A percentile compares a stretch with the other conserved stretches of the same genome.
Evolutionary conservation across 2,888 invertebrate species (phyloP).

Genomic region (Aporophyla nigra): DNA sequence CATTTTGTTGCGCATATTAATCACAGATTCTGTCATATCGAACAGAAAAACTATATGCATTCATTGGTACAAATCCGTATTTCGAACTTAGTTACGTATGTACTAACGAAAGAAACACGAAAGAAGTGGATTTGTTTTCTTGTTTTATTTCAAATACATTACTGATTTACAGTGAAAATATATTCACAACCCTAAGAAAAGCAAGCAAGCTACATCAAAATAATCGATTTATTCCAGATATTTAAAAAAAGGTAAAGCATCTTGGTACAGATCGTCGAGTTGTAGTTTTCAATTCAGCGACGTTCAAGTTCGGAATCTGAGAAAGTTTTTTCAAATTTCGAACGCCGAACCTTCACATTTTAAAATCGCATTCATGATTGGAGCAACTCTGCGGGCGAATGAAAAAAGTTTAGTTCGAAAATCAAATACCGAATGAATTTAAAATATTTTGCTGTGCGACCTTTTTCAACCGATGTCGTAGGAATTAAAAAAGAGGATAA

Average conservation of each 20-base stretch:
- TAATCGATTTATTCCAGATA: neutral
- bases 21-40: neutral
- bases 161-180: neutral
- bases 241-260: neutral
- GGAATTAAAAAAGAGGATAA: neutral
- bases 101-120: neutral
- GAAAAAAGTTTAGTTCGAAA: constrained; percentile 58
- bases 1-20: neutral
- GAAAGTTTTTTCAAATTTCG: constrained; percentile 61
- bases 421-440: constrained; percentile 48
- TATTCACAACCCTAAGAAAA: neutral
- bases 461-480: constrained; percentile 5
- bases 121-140: neutral
- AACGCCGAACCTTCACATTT: constrained; percentile 45
- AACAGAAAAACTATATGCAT: constrained; percentile 1
- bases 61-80: neutral
- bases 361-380: constrained; percentile 62
- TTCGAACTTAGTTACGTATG: neutral
- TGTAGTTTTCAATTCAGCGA: constrained; percentile 61
- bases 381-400: constrained; percentile 44
- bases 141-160: neutral
- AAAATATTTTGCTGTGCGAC: constrained; percentile 18
- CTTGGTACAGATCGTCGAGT: constrained; percentile 6
- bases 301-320: constrained; percentile 50
- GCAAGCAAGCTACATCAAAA: neutral